Base-by-base conservation (phyloP, 2,113 vertebrate genomes). In the Corvus hawaiiensis region DNA sequence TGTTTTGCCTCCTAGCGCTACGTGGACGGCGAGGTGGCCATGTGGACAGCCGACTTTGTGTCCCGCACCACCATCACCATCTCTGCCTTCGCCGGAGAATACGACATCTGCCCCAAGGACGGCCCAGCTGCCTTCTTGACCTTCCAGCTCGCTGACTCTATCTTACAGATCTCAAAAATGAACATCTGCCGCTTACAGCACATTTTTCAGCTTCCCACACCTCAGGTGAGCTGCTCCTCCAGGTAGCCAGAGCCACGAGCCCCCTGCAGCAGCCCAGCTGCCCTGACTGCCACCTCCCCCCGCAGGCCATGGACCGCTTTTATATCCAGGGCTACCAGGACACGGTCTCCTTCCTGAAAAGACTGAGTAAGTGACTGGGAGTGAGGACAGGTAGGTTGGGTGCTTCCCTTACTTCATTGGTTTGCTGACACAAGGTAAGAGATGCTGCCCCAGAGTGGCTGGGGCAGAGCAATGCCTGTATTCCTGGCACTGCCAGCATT, bases 51-150 rank as follows among this genome's bases (percentile, higher is more conserved):
- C 3, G 12, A 78, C 14, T 56, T 92, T 1, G n/a, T 90, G 13
- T 63, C 79, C 64, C 68, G 10, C 9, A 62, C 5, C 37, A 98
- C 93, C 2, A 88, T 99, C 91, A 98, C 98, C 0, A 83, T 99
- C 56, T 98, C 96, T 3, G 92, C 96, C 1, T 98, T 98, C 5
- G 96, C 98, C 1, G 98, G 98, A 9, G 97, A 98, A 7, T 97
- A 91, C 1, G 98, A 99, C 95, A 98, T 99, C 95, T 98, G 98
- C 91, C 98, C 98, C 8, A 75, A 33, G 7, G 96, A 96, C 0
- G 56, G 96, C 61, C 23, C 95, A 0, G 64, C 90, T 8, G 93
- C 89, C 82, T 94, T 94, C 72, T 27, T 97, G 33, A 93, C 90
- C n/a, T 39, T 98, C 89, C 96, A 98, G 4, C 10, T 97, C 30